phyloP scores from a whole-genome alignment of 2,888 invertebrate genomes.

The Sinopyrophorus schimmeli region DNA sequence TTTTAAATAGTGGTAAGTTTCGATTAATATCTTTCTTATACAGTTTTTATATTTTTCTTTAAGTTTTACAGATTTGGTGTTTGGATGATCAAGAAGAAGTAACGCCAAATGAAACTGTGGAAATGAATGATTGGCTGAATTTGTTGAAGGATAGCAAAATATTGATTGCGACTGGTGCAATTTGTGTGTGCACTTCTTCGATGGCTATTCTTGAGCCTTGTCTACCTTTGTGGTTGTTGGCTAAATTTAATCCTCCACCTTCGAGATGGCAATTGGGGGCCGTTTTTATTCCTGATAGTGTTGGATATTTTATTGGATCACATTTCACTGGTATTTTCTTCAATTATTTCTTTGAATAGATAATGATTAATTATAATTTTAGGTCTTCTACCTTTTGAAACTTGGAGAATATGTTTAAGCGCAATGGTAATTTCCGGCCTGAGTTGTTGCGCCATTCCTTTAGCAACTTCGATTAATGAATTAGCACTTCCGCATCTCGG shows the following conservation, averaged over 20 bases:
- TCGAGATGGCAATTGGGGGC: conserved; percentile 77
- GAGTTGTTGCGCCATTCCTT: conserved; percentile 49
- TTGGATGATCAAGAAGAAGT: conserved; percentile 31
- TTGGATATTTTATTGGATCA: conserved; percentile 81
- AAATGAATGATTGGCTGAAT: conserved; percentile 57
- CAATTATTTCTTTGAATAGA: too few relatives aligned
- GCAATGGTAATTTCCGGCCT: conserved; percentile 50
- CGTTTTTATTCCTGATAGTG: conserved; percentile 83
- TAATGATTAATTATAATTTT: too few relatives aligned
- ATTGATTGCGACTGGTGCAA: conserved; percentile 66
- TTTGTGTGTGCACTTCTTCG: conserved; percentile 77
- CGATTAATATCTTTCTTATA: background rate
- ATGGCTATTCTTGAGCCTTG: conserved; percentile 85
- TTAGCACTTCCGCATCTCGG: conserved; percentile 77
- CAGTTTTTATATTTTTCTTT: conserved; percentile 25
- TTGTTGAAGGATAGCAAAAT: conserved; percentile 67
- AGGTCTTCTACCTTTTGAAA: conserved; percentile 48
- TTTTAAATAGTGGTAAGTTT: conserved; percentile 57
- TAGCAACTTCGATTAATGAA: conserved; percentile 54
- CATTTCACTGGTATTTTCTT: conserved; percentile 69
- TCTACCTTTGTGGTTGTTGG: conserved; percentile 79
- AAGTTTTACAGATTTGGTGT: conserved; percentile 44
- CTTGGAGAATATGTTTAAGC: conserved; percentile 50
- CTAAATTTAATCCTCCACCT: conserved; percentile 66
- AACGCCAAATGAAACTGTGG: conserved; percentile 24